Evolutionary conservation across 92 coral and sea anemone species (phyloP).

Genomic region (Epizoanthus scotinus): DNA sequence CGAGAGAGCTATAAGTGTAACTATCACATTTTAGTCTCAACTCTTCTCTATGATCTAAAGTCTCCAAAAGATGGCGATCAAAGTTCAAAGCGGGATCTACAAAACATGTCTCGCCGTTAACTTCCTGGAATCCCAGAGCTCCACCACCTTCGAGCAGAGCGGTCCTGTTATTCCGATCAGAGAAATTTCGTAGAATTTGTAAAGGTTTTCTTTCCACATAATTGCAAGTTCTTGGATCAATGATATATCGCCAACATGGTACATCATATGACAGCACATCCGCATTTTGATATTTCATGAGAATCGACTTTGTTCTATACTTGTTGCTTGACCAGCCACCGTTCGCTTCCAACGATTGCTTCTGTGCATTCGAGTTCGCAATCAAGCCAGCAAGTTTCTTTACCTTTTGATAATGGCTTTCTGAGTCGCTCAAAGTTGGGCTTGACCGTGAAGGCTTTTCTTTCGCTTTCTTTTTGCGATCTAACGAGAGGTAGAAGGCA

Average conservation of each 20-base stretch:
- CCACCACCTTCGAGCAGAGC: conserved; percentile 74
- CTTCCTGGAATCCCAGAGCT: conserved; percentile 76
- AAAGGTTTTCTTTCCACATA: conserved; percentile 82
- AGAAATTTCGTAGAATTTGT: conserved; percentile 57
- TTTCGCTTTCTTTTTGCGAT: conserved; percentile 74
- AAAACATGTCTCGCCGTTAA: conserved; percentile 65
- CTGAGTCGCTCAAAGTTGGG: conserved; percentile 57
- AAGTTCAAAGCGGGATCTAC: conserved; percentile 87
- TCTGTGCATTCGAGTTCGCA: conserved; percentile 69
- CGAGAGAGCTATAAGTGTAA: conserved; percentile 44
- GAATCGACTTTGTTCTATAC: conserved; percentile 33
- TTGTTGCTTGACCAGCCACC: conserved; percentile 41
- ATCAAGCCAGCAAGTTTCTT: conserved; percentile 83
- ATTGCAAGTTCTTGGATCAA: conserved; percentile 79
- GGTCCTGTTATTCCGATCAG: conserved; percentile 56
- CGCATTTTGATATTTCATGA: conserved; percentile 74
- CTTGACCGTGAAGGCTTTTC: conserved; percentile 63
- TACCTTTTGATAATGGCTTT: conserved; percentile 73
- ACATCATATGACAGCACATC: conserved; percentile 94
- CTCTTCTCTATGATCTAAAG: conserved; percentile 58
- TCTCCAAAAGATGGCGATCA: conserved; percentile 84
- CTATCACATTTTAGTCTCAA: conserved; percentile 43
- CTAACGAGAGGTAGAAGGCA: conserved; percentile 61
- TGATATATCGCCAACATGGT: conserved; percentile 93
- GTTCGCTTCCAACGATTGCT: conserved; percentile 39